Evolutionary conservation across 2,113 vertebrate genomes (phyloP), one percentile per base, ranked within the genome.

Genomic region (Tringa solitaria): DNA sequence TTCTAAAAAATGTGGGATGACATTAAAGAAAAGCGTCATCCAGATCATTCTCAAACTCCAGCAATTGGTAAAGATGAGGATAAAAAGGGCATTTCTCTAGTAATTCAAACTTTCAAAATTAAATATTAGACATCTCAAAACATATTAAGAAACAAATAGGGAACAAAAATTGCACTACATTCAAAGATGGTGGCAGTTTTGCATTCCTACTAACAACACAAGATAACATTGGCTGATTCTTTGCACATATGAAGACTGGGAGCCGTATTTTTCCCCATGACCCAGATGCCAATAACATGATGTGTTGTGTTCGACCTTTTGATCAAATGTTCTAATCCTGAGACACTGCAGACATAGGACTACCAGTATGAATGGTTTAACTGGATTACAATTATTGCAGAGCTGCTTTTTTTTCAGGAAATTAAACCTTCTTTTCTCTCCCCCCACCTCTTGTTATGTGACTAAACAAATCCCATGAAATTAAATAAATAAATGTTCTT

Each of bases 391-490:
- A n/a, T 84, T 65, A 84, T 54, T 77, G 15, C 5, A 57, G 22
- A 67, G 6, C 6, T 50, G 11, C 0, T 21, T 22, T 11, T 43
- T 43, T 77, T 54, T 26, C 30, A 61, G 28, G 21, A 81, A 67
- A 63, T 35, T 18, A 18, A 43, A 10, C 5, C 4, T 33, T 45
- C 39, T 43, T 60, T 73, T 30, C 13, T 23, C 2, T 3, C 2
- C 1, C 3, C 9, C 5, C 5, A 2, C 3, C 8, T 12, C 20
- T 56, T 74, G 4, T 70, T 91, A 41, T 7, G 3, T 72, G 21
- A 56, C 19, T 87, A 65, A 93, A 82, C 18, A 59, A 53, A 3
- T 43, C 26, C 18, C 28, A 56, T 64, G 32, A 64, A 91, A 70
- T 87, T 51, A 60, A 65, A 67, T 67, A 60, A 65, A 67, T 67